Evolutionary conservation across 1,140 invertebrate species (phyloP).

Genomic region (Bombus pascuorum): DNA sequence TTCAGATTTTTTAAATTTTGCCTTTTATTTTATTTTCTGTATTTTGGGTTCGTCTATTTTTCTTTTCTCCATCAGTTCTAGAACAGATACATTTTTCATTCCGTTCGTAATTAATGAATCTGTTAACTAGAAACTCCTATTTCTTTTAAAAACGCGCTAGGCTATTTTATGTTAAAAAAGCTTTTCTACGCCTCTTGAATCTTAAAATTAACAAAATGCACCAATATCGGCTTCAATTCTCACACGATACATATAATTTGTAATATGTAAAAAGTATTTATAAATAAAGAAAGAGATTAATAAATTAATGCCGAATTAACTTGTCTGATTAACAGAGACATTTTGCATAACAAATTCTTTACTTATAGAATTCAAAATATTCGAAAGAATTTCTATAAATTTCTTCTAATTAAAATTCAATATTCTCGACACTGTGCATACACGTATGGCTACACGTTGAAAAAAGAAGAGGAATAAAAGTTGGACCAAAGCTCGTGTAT

Average conservation of each 20-base stretch:
- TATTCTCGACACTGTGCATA: not conserved
- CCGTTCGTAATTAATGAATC: too few species aligned
- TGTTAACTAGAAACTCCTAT: too few species aligned
- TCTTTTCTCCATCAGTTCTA: too few species aligned
- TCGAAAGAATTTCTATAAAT: not conserved
- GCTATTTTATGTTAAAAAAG: not conserved
- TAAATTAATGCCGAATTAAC: too few species aligned
- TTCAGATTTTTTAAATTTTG: not conserved
- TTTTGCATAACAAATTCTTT: not conserved
- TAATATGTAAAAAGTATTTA: not conserved
- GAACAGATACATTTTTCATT: not conserved
- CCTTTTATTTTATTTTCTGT: not conserved
- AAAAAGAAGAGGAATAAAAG: slow-evolving; percentile 5
- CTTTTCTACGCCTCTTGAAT: not conserved
- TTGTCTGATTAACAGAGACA: too few species aligned
- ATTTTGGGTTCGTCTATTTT: too few species aligned
- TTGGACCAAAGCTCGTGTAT: not conserved
- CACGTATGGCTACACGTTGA: not conserved
- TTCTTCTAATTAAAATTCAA: not conserved
- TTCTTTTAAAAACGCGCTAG: too few species aligned
- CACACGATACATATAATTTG: not conserved
- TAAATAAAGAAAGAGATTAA: not conserved
- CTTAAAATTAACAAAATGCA: not conserved
- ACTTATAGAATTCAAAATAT: not conserved
- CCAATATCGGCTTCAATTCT: too few species aligned